A percentile compares a stretch with the other conserved stretches of the same genome.
phyloP scores from a whole-genome alignment of 1,140 invertebrate species.

The Drosophila nigromelanica region DNA sequence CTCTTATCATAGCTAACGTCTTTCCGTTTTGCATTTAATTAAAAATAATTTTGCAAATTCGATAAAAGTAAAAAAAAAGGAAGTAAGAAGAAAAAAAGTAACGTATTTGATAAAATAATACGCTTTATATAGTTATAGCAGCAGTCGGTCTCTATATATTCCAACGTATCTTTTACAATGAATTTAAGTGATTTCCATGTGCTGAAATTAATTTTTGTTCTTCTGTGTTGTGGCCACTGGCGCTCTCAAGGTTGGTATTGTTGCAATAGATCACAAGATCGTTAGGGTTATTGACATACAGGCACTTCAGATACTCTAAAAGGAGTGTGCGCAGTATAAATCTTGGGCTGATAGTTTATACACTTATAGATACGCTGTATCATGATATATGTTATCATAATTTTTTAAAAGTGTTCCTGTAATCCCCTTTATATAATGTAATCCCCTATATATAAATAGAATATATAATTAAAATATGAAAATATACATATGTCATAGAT shows the following conservation, averaged over 20 bases:
- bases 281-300: slow-evolving; percentile 13
- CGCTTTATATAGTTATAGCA: neutral
- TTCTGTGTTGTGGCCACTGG: slow-evolving; percentile 28
- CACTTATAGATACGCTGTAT: neutral
- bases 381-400: neutral
- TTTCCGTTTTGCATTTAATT: slow-evolving; percentile 51
- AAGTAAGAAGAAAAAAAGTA: slow-evolving; percentile 16
- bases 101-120: slow-evolving; percentile 33
- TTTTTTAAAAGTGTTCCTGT: neutral
- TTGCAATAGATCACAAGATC: slow-evolving; percentile 4
- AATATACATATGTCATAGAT: too few relatives aligned
- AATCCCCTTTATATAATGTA: neutral
- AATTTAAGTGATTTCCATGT: slow-evolving; percentile 31
- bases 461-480: too few relatives aligned
- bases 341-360: neutral
- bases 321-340: slow-evolving; percentile 10
- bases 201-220: slow-evolving; percentile 35
- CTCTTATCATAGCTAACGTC: slow-evolving; percentile 17
- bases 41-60: slow-evolving; percentile 41
- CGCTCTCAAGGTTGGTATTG: slow-evolving; percentile 53
- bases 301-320: slow-evolving; percentile 5
- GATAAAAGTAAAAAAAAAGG: slow-evolving; percentile 21
- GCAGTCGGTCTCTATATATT: neutral
- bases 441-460: too few relatives aligned
- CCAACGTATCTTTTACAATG: slow-evolving; percentile 36